Evolutionary conservation across 2,797 vertebrate species (phyloP), one percentile per base, ranked within the genome.

Genomic region (Percopsis omiscomaycus): DNA sequence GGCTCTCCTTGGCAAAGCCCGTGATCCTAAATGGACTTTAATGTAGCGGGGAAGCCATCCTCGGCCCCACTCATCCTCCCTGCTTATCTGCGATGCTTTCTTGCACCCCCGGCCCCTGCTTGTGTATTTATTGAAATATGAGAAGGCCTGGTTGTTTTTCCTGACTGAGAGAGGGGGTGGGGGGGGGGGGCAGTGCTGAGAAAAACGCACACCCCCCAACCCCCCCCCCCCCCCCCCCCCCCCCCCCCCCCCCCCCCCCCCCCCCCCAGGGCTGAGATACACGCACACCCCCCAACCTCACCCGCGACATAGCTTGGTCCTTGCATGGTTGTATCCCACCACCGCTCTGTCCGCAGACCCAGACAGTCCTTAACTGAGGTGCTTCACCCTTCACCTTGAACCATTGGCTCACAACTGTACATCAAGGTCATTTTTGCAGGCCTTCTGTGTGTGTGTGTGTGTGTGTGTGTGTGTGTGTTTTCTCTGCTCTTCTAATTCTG

Each of bases 91-190:
- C 70, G 67, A 12, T 48, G 76, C 79, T 77, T 81, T 73, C 68
- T 52, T 77, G 73, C 65, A 78, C 84, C 84, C 85, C 71, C 9
- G 5, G 15, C 49, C n/a, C 32, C 80, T 72, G 73, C 69, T 64
- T 75, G 69, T 68, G 81, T 92, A 91, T 92, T 92, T 93, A 88
- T 93, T 92, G 92, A 77, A 92, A 89, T 89, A 85, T 86, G 89
- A 88, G 82, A 86, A 88, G 85, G 80, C 75, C 79, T 84, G 86
- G 85, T 89, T 91, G 91, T 92, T 91, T 86, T 89, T 90, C 90
- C 86, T 91, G 86, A 87, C 85, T 81, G 69, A 73, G 71, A 15
- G 50, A 14, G 45, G 5, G 45, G 45, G 5, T 1, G 45, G 5
- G 45, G 45, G 5, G 45, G 46, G 46, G 46, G 45, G n/a, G n/a